These are phyloP conservation scores for Portevinia maculata DNA, from an alignment of 2,888 invertebrate genomes.

Conservation along the genomic window DNA sequence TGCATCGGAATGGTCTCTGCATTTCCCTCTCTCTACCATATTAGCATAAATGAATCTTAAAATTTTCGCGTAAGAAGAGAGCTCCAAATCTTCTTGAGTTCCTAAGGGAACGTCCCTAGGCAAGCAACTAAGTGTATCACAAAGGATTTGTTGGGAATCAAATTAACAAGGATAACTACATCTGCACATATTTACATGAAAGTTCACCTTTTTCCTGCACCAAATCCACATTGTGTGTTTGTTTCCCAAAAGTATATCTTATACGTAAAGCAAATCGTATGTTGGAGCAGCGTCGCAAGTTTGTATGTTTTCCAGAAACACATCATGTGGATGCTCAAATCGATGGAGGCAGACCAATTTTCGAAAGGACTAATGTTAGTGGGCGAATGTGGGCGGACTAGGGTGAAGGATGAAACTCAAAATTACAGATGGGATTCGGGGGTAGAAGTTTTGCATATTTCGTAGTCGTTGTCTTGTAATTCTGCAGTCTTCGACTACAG, in stretches of 20 bases:
- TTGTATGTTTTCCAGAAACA: not conserved
- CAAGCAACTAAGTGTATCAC: constrained; percentile 66
- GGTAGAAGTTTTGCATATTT: constrained; percentile 57
- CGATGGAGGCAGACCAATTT: constrained; percentile 40
- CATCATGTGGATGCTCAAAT: constrained; percentile 44
- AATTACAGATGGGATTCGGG: constrained; percentile 34
- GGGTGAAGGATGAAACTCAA: constrained; percentile 22
- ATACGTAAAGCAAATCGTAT: not conserved
- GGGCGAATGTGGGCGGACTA: not conserved
- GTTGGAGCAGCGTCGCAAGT: not conserved
- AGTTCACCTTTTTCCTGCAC: not conserved
- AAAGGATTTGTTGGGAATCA: constrained; percentile 69
- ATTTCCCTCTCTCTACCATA: no score
- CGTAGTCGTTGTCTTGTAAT: constrained; percentile 41
- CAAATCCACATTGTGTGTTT: not conserved
- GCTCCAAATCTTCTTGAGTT: constrained; percentile 13
- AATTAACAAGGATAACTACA: constrained; percentile 68
- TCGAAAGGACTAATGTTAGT: constrained; percentile 44
- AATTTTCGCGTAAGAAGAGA: constrained; percentile 46
- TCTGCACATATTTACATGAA: constrained; percentile 38
- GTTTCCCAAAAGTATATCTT: not conserved
- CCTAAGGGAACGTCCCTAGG: constrained; percentile 35
- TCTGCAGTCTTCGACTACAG: constrained; percentile 20
- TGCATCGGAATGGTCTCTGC: constrained; percentile 18
- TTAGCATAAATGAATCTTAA: constrained; percentile 34